Percentiles rank a stretch among this genome's conserved stretches.
These are phyloP conservation scores for Nipponia nippon DNA, from an alignment of 2,113 vertebrate species.

Conservation along the genomic window DNA sequence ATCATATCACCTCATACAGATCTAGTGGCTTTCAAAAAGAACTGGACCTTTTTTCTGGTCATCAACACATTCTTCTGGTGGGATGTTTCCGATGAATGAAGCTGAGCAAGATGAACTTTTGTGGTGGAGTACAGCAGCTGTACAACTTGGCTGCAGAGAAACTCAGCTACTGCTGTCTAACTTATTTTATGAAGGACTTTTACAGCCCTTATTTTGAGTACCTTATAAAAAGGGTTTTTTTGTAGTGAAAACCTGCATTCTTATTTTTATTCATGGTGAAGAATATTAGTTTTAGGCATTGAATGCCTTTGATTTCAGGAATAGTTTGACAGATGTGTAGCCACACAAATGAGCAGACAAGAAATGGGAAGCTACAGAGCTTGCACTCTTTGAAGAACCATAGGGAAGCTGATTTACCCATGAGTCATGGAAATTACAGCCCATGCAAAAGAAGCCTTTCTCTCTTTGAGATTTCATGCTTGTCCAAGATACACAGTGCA, in stretches of 20 bases:
- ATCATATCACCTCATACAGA: not conserved
- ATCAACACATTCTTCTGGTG: not conserved
- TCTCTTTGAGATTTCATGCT: not conserved
- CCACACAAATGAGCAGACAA: not conserved
- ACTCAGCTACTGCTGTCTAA: not conserved
- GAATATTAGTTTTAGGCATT: not conserved
- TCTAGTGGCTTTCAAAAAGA: not conserved
- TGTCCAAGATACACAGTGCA: not conserved
- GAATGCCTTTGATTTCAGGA: not conserved
- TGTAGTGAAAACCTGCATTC: not conserved
- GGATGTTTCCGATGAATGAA: not conserved
- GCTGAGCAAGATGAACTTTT: not conserved
- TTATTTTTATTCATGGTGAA: not conserved
- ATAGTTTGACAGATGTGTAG: not conserved
- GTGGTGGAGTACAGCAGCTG: not conserved
- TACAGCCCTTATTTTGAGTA: not conserved
- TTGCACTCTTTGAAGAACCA: not conserved
- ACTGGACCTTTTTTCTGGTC: not conserved
- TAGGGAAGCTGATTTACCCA: not conserved
- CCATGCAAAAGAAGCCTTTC: not conserved
- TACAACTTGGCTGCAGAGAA: not conserved
- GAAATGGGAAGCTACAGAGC: not conserved
- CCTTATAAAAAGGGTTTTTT: not conserved
- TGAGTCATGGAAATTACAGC: not conserved
- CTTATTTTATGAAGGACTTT: not conserved